Evolutionary conservation across 1,140 invertebrate genomes (phyloP).

Genomic region (Cherax destructor): DNA sequence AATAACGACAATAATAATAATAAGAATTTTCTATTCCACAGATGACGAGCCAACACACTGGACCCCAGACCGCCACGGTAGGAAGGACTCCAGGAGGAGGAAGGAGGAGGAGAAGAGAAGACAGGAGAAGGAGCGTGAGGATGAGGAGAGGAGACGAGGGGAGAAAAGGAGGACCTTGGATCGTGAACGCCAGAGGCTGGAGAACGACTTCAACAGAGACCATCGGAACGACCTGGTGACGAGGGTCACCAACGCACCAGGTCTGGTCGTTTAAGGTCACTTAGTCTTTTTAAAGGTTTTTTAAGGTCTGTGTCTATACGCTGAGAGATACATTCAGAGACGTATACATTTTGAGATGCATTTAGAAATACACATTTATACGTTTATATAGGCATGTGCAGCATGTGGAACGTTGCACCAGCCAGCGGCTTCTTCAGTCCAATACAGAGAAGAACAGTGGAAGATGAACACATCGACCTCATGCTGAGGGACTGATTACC

Average conservation of each 20-base stretch:
- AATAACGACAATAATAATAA: too few species aligned
- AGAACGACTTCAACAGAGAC: slow-evolving; percentile 34
- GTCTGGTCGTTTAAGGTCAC: neutral
- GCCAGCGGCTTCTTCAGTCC: too few species aligned
- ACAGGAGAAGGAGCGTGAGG: slow-evolving; percentile 29
- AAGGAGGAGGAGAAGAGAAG: slow-evolving; percentile 5
- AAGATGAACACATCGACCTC: too few species aligned
- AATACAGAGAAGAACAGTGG: too few species aligned
- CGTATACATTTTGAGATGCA: too few species aligned
- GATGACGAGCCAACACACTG: slow-evolving; percentile 9
- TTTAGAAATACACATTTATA: too few species aligned
- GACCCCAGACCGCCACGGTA: neutral
- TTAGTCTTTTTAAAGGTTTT: too few species aligned
- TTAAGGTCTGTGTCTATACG: too few species aligned
- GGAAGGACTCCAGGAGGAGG: slow-evolving; percentile 14
- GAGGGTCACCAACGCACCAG: slow-evolving; percentile 27
- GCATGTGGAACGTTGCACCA: too few species aligned
- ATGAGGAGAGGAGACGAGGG: neutral
- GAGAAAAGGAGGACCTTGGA: slow-evolving; percentile 22
- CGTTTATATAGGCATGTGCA: too few species aligned
- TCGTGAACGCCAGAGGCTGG: slow-evolving; percentile 18
- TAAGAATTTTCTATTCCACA: neutral
- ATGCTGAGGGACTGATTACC: too few species aligned
- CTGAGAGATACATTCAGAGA: too few species aligned
- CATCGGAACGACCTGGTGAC: slow-evolving; percentile 6